Base-by-base conservation (phyloP, 1,140 invertebrate species). In the Bombus picipes region DNA sequence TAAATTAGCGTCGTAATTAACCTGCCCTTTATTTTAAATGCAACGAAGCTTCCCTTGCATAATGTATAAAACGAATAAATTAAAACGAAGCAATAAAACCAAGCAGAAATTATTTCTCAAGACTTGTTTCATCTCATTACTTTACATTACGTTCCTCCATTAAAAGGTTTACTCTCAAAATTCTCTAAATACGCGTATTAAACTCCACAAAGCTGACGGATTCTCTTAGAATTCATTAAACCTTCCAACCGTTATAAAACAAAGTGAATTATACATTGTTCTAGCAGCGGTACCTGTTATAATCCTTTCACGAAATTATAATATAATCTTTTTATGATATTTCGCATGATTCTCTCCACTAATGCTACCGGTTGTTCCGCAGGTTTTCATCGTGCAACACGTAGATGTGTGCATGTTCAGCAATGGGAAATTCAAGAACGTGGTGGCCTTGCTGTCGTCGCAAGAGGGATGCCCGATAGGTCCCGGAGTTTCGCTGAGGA, bases 351-450 rank as follows among this genome's bases (percentile, higher is more conserved):
- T 32, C 65, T 66, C 5, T 32, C 13, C 10, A 0, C 1, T n/a
- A 13, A 62, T 5, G 59, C 13, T 6, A 66, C 9, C 68, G 22
- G 71, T 66, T 39, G 4, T 32, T 15, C 53, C 28, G n/a, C 94
- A 98, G 98, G 96, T 97, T 28, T 96, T 98, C 87, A 97, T 99
- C 68, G 97, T 99, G 9, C 99, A 99, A 95, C 98, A 99, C 95
- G 99, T 99, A 9, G 99, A 99, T 93, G 99, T 99, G 1, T 99
- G 99, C 95, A 99, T 99, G 97, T 99, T 99, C 95, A 99, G 98
- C 80, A 99, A 99, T 90, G 99, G 99, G 0, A 99, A 99, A 95
- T 99, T 99, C 95, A 99, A 99, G 95, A 99, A 99, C 94, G 97
- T 99, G 2, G 99, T 99, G 0, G 99, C 99, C 2, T 96, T 98